Percentiles rank a stretch among this genome's conserved stretches.
These are phyloP conservation scores for Deilephila porcellus DNA, from an alignment of 2,888 invertebrate genomes.

Conservation along the genomic window DNA sequence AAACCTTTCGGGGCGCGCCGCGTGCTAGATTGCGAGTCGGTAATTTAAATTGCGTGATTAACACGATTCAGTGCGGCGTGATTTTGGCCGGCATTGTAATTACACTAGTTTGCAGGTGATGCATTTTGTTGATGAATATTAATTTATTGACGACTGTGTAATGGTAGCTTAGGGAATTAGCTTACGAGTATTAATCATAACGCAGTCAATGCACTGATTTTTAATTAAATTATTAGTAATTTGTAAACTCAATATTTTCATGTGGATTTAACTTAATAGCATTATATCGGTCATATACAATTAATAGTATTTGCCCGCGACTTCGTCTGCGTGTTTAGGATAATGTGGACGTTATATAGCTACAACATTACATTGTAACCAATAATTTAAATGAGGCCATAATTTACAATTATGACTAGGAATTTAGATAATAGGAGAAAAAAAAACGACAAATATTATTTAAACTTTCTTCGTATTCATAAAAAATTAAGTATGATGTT, in stretches of 20 bases:
- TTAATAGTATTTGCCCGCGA: too few relatives aligned
- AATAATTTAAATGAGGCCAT: too few relatives aligned
- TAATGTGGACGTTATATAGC: too few relatives aligned
- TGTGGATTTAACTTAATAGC: background rate
- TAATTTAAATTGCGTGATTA: conserved; percentile 2
- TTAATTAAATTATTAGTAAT: background rate
- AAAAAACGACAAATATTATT: too few relatives aligned
- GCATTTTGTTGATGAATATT: conserved; percentile 4
- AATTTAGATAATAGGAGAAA: too few relatives aligned
- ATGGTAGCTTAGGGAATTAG: background rate
- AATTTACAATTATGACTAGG: too few relatives aligned
- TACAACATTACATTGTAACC: too few relatives aligned
- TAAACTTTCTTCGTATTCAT: too few relatives aligned
- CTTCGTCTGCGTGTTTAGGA: too few relatives aligned
- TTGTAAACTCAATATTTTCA: background rate
- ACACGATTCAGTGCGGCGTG: background rate
- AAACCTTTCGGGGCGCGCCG: background rate
- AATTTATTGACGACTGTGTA: background rate
- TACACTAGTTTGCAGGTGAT: background rate
- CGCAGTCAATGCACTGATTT: background rate
- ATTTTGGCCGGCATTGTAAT: background rate
- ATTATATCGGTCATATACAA: too few relatives aligned
- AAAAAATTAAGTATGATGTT: too few relatives aligned
- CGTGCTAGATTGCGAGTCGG: background rate
- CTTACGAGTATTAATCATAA: background rate